These are phyloP conservation scores for Clarias magur DNA, from an alignment of 2,113 vertebrate species.

Conservation along the genomic window DNA sequence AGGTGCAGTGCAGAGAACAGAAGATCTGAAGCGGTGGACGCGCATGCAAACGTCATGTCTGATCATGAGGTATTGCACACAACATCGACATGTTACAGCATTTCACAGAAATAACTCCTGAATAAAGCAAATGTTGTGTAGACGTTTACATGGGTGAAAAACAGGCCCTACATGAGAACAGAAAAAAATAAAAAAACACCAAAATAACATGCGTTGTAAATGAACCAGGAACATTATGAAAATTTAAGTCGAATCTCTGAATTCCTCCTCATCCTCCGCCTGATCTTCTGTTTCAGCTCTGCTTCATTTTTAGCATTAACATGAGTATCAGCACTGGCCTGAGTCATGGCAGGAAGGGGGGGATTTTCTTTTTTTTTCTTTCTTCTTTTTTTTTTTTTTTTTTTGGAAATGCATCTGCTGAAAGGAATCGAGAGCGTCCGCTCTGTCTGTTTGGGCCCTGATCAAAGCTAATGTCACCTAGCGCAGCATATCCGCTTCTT, in stretches of 20 bases:
- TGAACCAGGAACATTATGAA: background rate
- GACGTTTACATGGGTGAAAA: background rate
- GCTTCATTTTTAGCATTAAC: background rate
- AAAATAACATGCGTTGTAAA: background rate
- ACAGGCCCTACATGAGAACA: background rate
- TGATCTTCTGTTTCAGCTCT: background rate
- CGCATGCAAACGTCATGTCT: background rate
- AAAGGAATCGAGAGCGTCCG: constrained; percentile 10
- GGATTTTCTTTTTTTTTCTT: too few species aligned
- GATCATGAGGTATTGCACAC: background rate
- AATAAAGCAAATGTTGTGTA: background rate
- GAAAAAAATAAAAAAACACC: background rate
- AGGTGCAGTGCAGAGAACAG: background rate
- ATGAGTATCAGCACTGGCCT: background rate
- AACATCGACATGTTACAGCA: background rate
- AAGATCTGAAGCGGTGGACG: background rate
- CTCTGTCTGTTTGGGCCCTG: constrained; percentile 9
- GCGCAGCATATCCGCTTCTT: background rate
- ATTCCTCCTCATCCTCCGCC: background rate
- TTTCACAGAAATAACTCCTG: background rate
- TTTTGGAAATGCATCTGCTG: constrained; percentile 7
- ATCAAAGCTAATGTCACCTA: constrained; percentile 47
- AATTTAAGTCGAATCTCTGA: background rate
- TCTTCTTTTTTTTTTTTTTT: background rate
- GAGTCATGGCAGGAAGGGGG: background rate